Percentiles rank a stretch among this genome's conserved stretches.
phyloP scores from a whole-genome alignment of 2,797 vertebrate species.

The Ceryle rudis region DNA sequence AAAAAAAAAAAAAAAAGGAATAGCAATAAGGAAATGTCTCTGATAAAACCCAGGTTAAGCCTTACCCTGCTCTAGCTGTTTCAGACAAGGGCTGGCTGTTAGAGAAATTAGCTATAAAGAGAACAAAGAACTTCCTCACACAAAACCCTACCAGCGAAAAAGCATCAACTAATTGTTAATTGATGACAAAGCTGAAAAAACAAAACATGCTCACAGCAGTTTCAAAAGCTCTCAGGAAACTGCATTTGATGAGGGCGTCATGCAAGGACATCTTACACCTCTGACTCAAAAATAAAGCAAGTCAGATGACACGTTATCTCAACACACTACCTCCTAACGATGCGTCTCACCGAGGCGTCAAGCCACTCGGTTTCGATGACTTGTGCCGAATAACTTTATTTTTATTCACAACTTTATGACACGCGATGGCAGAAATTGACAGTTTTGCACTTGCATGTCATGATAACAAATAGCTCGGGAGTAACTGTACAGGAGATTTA shows the following conservation, averaged over 20 bases:
- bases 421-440: background rate
- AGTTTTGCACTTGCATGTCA: background rate
- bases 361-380: background rate
- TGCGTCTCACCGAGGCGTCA: background rate
- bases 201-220: background rate
- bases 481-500: background rate
- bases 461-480: background rate
- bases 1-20: too few relatives aligned
- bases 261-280: slow-evolving; percentile 31
- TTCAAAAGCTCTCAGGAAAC: background rate
- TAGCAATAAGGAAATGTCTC: background rate
- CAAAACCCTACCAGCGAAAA: background rate
- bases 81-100: background rate
- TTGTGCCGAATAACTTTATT: background rate
- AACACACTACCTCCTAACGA: background rate
- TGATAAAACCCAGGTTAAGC: background rate
- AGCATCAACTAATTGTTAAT: background rate
- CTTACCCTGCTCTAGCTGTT: background rate
- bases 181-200: background rate
- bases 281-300: background rate
- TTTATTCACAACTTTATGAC: background rate
- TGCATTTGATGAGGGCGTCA: background rate
- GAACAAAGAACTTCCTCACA: background rate
- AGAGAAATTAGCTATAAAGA: background rate
- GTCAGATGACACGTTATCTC: background rate